phyloP scores from a whole-genome alignment of 2,113 vertebrate genomes.

The Chaetura pelagica region DNA sequence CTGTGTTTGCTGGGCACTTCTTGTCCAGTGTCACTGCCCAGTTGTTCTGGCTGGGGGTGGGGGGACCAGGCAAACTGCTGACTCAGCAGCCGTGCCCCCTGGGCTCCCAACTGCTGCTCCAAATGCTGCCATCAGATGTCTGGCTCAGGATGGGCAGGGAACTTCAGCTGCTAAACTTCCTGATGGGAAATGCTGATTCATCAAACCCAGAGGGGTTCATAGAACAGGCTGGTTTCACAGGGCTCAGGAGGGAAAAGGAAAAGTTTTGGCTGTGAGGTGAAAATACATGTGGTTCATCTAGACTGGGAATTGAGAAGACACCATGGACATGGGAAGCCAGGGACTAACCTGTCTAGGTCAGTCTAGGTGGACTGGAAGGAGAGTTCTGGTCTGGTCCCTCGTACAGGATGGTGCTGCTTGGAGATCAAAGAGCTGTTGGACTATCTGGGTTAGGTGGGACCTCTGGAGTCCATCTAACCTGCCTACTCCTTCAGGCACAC shows the following conservation, averaged over 20 bases:
- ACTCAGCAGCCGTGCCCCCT: not conserved
- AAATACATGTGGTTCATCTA: not conserved
- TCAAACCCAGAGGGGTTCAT: not conserved
- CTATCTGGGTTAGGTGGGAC: no score
- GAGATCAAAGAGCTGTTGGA: not conserved
- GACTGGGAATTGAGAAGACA: not conserved
- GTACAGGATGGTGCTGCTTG: not conserved
- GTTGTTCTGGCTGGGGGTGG: not conserved
- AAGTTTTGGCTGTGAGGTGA: rapidly evolving
- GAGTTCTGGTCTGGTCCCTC: not conserved
- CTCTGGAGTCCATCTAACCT: no score
- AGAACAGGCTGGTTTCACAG: not conserved
- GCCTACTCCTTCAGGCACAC: no score
- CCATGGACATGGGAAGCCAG: not conserved
- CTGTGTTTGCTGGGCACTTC: conserved; percentile 14
- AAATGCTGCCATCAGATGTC: not conserved
- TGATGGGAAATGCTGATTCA: not conserved
- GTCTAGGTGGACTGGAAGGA: not conserved
- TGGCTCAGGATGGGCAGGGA: not conserved
- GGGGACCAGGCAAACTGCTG: not conserved
- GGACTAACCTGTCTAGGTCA: not conserved
- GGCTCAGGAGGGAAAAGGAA: not conserved
- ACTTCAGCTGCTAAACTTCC: not conserved
- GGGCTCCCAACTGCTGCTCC: not conserved
- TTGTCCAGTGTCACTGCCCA: not conserved